Base-by-base conservation (phyloP, 2,888 invertebrate genomes). In the Ornithoptera priamus region DNA sequence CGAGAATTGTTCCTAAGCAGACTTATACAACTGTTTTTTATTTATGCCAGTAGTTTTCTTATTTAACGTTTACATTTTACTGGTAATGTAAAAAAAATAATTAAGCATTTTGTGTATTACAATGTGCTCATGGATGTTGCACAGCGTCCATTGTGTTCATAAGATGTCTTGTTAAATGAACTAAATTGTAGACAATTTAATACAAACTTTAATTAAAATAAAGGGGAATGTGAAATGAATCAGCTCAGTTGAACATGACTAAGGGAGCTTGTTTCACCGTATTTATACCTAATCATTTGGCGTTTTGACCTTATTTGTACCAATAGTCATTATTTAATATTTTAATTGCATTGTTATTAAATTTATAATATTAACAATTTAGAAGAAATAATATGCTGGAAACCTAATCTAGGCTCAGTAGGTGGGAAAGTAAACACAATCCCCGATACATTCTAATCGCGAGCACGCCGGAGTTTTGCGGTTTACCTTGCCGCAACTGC, bases 401-500 rank as follows among this genome's bases (percentile, higher is more conserved):
- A n/a, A 53, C 5, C 0, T 53, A 53, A 18, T 53, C 15, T 50
- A 56, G 46, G 46, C 46, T 15, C 46, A 53, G 17, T 60, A 24
- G 36, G 58, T 58, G 22, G 39, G 59, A 70, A 70, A 70, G 66
- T 63, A 57, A 62, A 50, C 42, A 53, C 57, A 58, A 65, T 46
- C 17, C 12, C 46, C 56, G 53, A 56, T 36, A 36, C 59, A 70
- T 70, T 70, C 66, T 70, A 67, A 70, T 67, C 30, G 63, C 46
- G 42, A 70, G 30, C 46, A 50, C 36, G 57, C 62, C 50, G 50
- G 46, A 46, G 65, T n/a, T 63, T 64, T 73, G 73, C 67, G 73
- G 73, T 73, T 72, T 60, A 68, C 73, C 72, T 73, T 71, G 71
- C 67, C 71, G 71, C 67, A 59, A 24, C 67, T 63, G 71, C 69